Base-by-base conservation (phyloP, 2,113 vertebrate genomes). In the Pituophis catenifer region DNA sequence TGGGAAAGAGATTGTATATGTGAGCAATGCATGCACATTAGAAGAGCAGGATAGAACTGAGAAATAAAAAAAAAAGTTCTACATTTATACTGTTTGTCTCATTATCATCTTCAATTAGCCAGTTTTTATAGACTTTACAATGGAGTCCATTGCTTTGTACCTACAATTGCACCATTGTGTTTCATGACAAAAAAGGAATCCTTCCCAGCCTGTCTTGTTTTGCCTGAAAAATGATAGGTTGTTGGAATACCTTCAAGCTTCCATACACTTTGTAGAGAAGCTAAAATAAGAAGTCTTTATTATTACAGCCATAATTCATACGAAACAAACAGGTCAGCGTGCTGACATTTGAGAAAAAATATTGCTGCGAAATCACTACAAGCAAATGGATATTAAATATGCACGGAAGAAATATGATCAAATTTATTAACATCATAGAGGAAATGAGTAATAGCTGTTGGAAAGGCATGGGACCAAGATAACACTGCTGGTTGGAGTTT, bases 311-410 rank as follows among this genome's bases (percentile, higher is more conserved):
- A 93, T 95, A 96, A 91, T 86, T 95, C 92, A 96, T 94, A 93
- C 95, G 5, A 24, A 97, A 97, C 96, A 97, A 98, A 97, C 91
- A 98, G 95, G 92, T 75, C 89, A 93, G 93, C 11, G 93, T 96
- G 96, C 93, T 96, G 94, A 97, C 93, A 95, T 96, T 95, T 96
- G 58, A 95, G 1, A 96, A 97, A 96, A 96, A 96, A 96, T 93
- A 95, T 94, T 95, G 93, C 88, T 95, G 75, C 95, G 94, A 54
- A 92, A 95, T 95, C 91, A 94, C 58, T 58, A 94, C 29, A 93
- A 90, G 48, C 93, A 97, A 97, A 96, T 92, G 24, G 96, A 96
- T 97, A 97, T 96, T 97, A 97, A 97, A 96, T 95, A 95, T 90
- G 33, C 95, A 92, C 91, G 96, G 96, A 92, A 96, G 92, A 97